A percentile compares a stretch with the other conserved stretches of the same genome.
phyloP scores from a whole-genome alignment of 2,797 vertebrate genomes.

The Propithecus perrieri region DNA sequence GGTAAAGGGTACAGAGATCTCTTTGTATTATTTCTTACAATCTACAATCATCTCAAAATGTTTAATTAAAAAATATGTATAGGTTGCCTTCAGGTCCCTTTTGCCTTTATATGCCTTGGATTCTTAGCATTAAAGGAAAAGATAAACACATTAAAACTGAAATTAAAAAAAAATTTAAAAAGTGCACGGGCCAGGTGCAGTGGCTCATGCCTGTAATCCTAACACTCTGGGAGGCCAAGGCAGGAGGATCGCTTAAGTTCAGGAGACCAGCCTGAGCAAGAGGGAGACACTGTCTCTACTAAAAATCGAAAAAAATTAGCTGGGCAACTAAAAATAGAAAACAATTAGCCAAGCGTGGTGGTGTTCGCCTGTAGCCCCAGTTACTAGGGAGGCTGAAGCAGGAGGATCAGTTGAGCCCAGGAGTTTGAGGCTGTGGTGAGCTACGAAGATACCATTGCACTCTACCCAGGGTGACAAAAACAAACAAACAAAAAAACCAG shows the following conservation, averaged over 20 bases:
- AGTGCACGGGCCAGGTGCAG: no score
- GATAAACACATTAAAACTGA: no score
- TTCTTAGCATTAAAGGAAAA: no score
- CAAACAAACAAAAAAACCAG: not conserved
- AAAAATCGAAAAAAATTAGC: not conserved
- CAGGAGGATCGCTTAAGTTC: not conserved
- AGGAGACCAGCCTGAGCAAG: not conserved
- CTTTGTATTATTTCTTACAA: no score
- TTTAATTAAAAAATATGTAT: no score
- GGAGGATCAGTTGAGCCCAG: not conserved
- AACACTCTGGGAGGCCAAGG: not conserved
- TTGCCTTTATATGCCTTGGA: no score
- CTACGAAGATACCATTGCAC: not conserved
- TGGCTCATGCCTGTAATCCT: not conserved
- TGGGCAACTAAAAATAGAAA: not conserved
- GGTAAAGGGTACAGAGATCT: no score
- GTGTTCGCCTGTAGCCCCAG: not conserved
- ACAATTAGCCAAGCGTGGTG: not conserved
- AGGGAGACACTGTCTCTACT: not conserved
- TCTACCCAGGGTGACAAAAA: not conserved
- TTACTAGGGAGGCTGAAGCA: not conserved
- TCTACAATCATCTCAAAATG: no score
- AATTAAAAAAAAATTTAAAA: no score
- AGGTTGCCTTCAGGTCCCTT: no score
- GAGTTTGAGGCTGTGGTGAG: not conserved